Evolutionary conservation across 1,140 invertebrate species (phyloP).

Genomic region (Temnothorax longispinosus): DNA sequence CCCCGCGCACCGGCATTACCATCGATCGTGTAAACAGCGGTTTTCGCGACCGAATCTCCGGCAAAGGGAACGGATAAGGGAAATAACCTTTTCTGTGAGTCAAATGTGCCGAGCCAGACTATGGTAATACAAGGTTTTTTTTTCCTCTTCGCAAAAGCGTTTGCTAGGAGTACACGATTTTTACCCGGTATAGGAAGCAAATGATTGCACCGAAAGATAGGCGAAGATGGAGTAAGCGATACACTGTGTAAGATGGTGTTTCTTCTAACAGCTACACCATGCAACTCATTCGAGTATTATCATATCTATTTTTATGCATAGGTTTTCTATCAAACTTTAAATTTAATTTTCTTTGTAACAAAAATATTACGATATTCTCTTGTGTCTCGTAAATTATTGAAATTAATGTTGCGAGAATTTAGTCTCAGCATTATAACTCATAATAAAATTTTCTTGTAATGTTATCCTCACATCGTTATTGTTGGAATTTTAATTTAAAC

Average conservation of each 20-base stretch:
- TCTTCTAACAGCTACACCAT: background rate
- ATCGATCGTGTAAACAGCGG: conserved; percentile 51
- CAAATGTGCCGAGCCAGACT: conserved; percentile 42
- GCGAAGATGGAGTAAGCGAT: conserved; percentile 25
- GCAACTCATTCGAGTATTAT: conserved; percentile 23
- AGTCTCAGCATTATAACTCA: background rate
- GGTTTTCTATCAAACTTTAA: background rate
- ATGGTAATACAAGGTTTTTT: conserved; percentile 35
- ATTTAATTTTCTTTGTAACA: background rate
- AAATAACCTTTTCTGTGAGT: conserved; percentile 56
- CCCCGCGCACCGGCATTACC: background rate
- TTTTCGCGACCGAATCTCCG: conserved; percentile 34
- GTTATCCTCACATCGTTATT: background rate
- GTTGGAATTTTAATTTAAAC: background rate
- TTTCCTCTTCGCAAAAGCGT: background rate
- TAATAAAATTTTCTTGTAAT: background rate
- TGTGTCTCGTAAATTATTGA: background rate
- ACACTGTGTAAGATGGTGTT: background rate
- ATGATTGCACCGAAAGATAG: conserved; percentile 15
- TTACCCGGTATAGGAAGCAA: background rate
- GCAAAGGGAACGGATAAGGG: conserved; percentile 21
- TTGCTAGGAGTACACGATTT: conserved; percentile 20
- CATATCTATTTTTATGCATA: background rate
- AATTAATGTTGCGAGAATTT: background rate
- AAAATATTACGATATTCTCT: background rate